Evolutionary conservation across 2,113 vertebrate genomes (phyloP), one percentile per base, ranked within the genome.

Genomic region (Philantomba maxwellii): DNA sequence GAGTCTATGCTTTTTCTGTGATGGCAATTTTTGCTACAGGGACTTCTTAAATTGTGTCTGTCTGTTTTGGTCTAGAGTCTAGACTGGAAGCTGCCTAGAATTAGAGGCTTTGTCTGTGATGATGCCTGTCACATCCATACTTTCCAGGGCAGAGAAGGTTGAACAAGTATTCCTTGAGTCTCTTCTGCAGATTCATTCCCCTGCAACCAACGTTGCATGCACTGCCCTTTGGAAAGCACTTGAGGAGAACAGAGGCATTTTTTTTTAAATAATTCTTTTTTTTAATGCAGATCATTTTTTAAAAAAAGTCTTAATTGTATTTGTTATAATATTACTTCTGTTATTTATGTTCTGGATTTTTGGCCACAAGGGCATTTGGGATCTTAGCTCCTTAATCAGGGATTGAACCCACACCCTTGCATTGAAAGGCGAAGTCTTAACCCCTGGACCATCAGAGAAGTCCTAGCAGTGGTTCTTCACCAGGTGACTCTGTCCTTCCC

Each of bases 151-250:
- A 36, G 39, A 8, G 8, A 6, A 25, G 12, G 26, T 21, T 30
- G 45, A 30, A 30, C 12, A 39, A n/a, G 36, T 13, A 39, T 16
- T 73, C 33, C 5, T 19, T 17, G 57, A 80, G 33, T 26, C 30
- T 47, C 33, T 60, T 77, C 26, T 81, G 28, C 47, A 36, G 47
- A 53, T 4, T n/a, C 39, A 19, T 64, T 75, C 16, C 58, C 21
- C 3, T 13, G 58, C 26, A 33, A 58, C 12, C 57, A 7, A 8
- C 1, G 0, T 9, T 87, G 33, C 30, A 28, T 17, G 33, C 3
- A 2, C 33, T 0, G 3, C 7, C 39, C 28, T 70, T 81, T 49
- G 60, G n/a, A 73, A 89, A 39, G 12, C 7, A 16, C 13, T 75
- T 89, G 36, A 5, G 5, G 39, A 43, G 13, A 55, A 39, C 23